phyloP scores from a whole-genome alignment of 2,888 invertebrate genomes.

The Anorthoa munda region DNA sequence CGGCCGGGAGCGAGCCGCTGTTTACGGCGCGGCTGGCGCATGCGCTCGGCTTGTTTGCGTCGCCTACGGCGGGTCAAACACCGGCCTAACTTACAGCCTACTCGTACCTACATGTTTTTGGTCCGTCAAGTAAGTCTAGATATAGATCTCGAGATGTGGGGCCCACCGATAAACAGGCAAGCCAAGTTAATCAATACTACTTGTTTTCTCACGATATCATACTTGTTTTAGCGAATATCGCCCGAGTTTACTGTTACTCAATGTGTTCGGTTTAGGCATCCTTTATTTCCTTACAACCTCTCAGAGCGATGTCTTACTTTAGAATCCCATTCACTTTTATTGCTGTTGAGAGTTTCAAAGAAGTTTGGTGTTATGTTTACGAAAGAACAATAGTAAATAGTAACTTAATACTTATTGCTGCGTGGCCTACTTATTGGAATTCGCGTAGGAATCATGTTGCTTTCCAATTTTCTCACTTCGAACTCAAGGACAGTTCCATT shows the following conservation, averaged over 20 bases:
- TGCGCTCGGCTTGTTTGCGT: constrained; percentile 87
- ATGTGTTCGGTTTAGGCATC: constrained; percentile 49
- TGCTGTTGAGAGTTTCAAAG: constrained; percentile 45
- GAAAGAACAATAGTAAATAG: constrained; percentile 64
- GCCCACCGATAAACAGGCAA: constrained; percentile 62
- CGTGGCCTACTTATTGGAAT: constrained; percentile 57
- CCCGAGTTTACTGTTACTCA: constrained; percentile 62
- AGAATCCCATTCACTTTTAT: constrained; percentile 57
- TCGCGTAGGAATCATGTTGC: constrained; percentile 56
- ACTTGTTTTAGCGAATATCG: constrained; percentile 59
- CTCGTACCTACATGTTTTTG: constrained; percentile 78
- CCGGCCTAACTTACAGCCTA: constrained; percentile 87
- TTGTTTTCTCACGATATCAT: constrained; percentile 57
- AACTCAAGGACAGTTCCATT: constrained; percentile 61
- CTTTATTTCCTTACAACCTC: constrained; percentile 45
- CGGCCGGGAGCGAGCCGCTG: constrained; percentile 80
- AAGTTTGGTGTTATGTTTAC: constrained; percentile 61
- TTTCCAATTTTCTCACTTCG: constrained; percentile 59
- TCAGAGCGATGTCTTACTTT: constrained; percentile 42
- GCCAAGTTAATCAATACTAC: constrained; percentile 67
- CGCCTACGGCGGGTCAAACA: constrained; percentile 85
- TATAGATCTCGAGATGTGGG: constrained; percentile 77
- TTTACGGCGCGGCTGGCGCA: constrained; percentile 88
- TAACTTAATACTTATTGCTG: constrained; percentile 59
- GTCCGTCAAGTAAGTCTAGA: constrained; percentile 84